phyloP scores from a whole-genome alignment of 2,797 vertebrate species.

The Pagetopsis macropterus region DNA sequence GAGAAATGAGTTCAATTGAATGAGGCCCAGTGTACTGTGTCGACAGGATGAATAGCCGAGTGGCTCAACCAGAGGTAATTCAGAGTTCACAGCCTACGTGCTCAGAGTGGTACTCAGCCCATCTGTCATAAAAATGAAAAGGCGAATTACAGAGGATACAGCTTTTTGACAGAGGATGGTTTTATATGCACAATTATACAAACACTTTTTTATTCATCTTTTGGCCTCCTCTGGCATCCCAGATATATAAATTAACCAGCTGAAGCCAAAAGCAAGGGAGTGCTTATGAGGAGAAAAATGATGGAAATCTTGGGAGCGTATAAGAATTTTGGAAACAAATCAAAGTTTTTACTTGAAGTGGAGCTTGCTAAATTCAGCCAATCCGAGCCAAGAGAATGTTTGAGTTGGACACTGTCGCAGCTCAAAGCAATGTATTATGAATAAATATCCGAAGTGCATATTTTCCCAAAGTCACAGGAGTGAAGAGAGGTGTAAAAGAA shows the following conservation, averaged over 20 bases:
- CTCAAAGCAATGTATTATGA: conserved; percentile 53
- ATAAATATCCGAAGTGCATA: conserved; percentile 51
- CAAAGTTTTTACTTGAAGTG: conserved; percentile 57
- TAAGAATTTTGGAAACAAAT: conserved; percentile 51
- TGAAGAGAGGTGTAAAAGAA: conserved; percentile 45
- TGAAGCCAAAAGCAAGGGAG: conserved; percentile 50
- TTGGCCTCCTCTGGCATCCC: conserved; percentile 54
- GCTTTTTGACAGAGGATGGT: conserved; percentile 49
- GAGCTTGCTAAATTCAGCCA: conserved; percentile 40
- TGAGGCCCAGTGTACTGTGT: conserved; percentile 61
- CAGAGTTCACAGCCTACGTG: conserved; percentile 74
- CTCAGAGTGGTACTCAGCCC: conserved; percentile 63
- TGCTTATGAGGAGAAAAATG: conserved; percentile 58
- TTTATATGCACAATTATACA: conserved; percentile 51
- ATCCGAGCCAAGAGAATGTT: conserved; percentile 55
- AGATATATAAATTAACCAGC: conserved; percentile 56
- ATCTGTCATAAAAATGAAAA: conserved; percentile 63
- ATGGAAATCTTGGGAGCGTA: conserved; percentile 51
- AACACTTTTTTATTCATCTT: conserved; percentile 51
- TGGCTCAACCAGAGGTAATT: conserved; percentile 69
- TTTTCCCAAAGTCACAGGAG: conserved; percentile 49
- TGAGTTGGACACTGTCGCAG: conserved; percentile 54
- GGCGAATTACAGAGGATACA: conserved; percentile 52
- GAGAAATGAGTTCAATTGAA: conserved; percentile 56
- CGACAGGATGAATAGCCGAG: conserved; percentile 64